Evolutionary conservation across 2,797 vertebrate species (phyloP), one percentile per base, ranked within the genome.

Genomic region (Girardinus metallicus): DNA sequence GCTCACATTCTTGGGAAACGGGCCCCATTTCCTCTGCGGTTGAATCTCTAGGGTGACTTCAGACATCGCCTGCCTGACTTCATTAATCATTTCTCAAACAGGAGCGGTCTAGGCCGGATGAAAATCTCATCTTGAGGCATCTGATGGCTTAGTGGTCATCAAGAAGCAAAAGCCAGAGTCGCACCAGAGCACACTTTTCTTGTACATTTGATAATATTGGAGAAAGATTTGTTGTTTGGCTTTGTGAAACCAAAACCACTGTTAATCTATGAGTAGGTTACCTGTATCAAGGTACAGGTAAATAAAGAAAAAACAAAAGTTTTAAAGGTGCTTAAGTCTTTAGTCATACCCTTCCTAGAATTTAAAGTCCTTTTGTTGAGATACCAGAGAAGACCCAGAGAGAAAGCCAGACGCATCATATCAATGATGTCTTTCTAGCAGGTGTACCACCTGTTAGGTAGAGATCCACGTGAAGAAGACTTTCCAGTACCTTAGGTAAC

Each of bases 11-110:
- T 87, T 87, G 88, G 89, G 90, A 91, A 90, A 84, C 39, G 0
- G 79, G 81, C 81, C 90, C 92, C 82, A 80, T 90, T 91, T 88
- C 86, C 84, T 91, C 86, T 81, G 83, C 21, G 55, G 85, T 89
- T 81, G 80, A 87, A 89, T 93, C 89, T 92, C 92, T 88, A 51
- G 84, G 84, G 90, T 13, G 78, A 86, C 87, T 90, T 90, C 85
- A 82, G 86, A 72, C 83, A 81, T 84, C 78, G 74, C 51, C 92
- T 80, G 83, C 82, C 82, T 87, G 10, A 6, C 82, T 89, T 88
- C 79, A 85, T 89, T 83, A 87, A 90, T 81, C 78, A 46, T 81
- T 88, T 86, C 77, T 91, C 85, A 86, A 85, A 82, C 73, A 1
- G 72, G 64, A 87, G 75, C 21, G 15, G 78, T 75, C 57, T 23